Percentiles rank a stretch among this genome's conserved stretches.
Conservation (phyloP, 2,113 vertebrate species). For the Rhadina sibilatrix region DNA sequence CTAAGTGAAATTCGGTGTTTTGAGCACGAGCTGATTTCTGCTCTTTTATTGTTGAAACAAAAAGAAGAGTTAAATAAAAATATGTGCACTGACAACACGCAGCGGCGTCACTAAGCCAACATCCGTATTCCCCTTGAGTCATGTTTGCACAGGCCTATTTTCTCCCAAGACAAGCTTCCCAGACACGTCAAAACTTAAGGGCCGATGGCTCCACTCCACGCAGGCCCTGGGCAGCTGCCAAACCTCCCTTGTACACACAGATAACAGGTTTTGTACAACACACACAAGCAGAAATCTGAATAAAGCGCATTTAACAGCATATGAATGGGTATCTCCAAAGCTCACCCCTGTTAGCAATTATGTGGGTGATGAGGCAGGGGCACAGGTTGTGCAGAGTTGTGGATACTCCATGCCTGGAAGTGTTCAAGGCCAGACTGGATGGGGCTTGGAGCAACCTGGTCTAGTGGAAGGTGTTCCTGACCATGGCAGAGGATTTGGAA, state of each 20-base stretch:
- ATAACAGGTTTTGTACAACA: background rate
- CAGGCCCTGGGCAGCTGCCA: background rate
- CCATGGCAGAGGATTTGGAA: background rate
- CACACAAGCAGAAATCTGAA: background rate
- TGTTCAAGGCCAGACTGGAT: background rate
- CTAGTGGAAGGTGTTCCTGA: background rate
- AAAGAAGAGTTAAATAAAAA: slow-evolving; percentile 28
- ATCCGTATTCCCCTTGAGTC: background rate
- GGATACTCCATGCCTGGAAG: background rate
- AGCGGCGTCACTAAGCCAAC: background rate
- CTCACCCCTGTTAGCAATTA: fast-evolving
- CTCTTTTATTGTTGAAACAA: slow-evolving; percentile 16
- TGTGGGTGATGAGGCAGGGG: background rate
- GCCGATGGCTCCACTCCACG: background rate
- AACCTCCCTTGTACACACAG: background rate
- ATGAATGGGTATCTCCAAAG: fast-evolving
- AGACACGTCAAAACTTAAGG: background rate
- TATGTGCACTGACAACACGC: background rate
- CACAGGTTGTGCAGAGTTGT: background rate
- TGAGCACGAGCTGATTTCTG: background rate
- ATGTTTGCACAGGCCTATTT: background rate
- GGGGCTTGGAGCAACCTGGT: background rate
- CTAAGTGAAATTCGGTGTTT: background rate
- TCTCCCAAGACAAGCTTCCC: background rate
- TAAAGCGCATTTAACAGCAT: background rate